These are phyloP conservation scores for Ammodytes dubius DNA, from an alignment of 2,113 vertebrate genomes.

Conservation along the genomic window DNA sequence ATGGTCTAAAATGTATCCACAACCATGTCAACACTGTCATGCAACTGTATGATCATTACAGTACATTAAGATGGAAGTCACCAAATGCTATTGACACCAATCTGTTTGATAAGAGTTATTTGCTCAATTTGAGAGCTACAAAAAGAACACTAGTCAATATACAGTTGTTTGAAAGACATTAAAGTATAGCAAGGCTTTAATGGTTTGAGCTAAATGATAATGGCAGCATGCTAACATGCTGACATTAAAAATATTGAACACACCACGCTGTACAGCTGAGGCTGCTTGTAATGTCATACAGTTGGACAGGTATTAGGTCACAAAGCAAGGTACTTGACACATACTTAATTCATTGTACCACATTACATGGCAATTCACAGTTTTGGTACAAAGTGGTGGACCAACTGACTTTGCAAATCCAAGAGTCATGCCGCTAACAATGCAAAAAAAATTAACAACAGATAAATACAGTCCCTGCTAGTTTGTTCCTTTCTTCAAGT, in stretches of 20 bases:
- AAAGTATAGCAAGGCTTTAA: not conserved
- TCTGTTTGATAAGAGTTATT: constrained; percentile 30
- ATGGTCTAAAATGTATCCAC: constrained; percentile 36
- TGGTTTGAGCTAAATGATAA: not conserved
- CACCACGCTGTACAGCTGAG: not conserved
- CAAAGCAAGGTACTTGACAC: not conserved
- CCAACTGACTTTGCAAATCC: not conserved
- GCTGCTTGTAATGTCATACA: too few species aligned
- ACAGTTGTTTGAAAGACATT: constrained; percentile 3
- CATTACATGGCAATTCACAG: not conserved
- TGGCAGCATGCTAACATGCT: not conserved
- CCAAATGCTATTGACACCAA: constrained; percentile 47
- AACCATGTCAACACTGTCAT: constrained; percentile 36
- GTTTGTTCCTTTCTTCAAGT: constrained; percentile 26
- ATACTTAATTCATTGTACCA: not conserved
- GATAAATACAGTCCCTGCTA: not conserved
- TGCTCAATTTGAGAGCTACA: constrained; percentile 10
- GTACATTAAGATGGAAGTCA: constrained; percentile 51
- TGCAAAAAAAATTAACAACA: not conserved
- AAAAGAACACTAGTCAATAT: not conserved
- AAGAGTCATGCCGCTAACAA: not conserved
- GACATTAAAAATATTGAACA: not conserved
- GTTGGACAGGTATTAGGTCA: not conserved
- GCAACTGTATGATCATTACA: constrained; percentile 47
- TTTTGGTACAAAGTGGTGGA: not conserved